Conservation (phyloP, 1,140 invertebrate species). For the Heliconius congener region DNA sequence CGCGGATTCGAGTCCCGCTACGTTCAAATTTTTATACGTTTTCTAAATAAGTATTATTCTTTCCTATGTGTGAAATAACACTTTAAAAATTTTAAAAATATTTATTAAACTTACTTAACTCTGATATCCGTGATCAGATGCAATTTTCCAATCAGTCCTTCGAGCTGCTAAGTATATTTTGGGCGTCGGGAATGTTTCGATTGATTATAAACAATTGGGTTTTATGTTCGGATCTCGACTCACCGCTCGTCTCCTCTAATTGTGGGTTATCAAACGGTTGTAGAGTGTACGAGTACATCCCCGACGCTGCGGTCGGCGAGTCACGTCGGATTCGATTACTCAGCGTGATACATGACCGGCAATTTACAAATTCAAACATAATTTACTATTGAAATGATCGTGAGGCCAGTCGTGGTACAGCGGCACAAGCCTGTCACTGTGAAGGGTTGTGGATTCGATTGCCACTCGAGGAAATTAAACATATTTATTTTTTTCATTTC, state of each 20-base stretch:
- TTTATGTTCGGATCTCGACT: conserved; percentile 31
- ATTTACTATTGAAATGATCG: conserved; percentile 38
- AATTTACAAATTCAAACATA: conserved; percentile 36
- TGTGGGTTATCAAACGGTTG: conserved; percentile 39
- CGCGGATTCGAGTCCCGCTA: too few relatives aligned
- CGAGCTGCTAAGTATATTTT: conserved; percentile 24
- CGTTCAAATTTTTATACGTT: too few relatives aligned
- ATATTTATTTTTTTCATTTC: too few relatives aligned
- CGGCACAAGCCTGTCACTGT: too few relatives aligned
- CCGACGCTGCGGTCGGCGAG: conserved; percentile 18
- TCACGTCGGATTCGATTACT: conserved; percentile 37
- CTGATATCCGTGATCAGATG: conserved; percentile 1
- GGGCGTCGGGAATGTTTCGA: conserved; percentile 25
- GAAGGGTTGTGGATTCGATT: too few relatives aligned
- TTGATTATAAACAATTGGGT: conserved; percentile 35
- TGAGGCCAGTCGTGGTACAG: too few relatives aligned
- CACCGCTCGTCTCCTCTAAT: conserved; percentile 40
- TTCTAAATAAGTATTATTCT: too few relatives aligned
- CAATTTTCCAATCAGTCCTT: conserved; percentile 28
- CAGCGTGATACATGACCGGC: conserved; percentile 36
- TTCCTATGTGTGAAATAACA: too few relatives aligned
- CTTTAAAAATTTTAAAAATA: too few relatives aligned
- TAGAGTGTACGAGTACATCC: background rate
- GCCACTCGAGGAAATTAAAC: too few relatives aligned
- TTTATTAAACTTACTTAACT: background rate